Percentiles rank a stretch among this genome's conserved stretches.
Conservation (phyloP, 2,888 invertebrate genomes). For the Phaedon cochleariae region DNA sequence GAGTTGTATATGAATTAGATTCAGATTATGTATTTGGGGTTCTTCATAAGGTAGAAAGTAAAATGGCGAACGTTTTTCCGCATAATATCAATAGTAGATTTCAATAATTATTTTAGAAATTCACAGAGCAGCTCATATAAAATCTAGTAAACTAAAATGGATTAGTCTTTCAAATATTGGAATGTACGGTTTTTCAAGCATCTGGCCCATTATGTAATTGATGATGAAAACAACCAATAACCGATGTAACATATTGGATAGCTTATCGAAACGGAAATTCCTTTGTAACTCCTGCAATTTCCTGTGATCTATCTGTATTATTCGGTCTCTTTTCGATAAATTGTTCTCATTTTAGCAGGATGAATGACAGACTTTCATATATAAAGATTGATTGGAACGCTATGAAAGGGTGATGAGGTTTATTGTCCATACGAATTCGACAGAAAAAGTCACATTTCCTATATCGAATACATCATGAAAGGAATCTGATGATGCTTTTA, state of each 20-base stretch:
- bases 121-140: too few species aligned
- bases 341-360: conserved; percentile 16
- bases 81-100: too few species aligned
- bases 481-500: background rate
- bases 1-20: too few species aligned
- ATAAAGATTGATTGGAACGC: conserved; percentile 5
- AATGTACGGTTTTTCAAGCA: too few species aligned
- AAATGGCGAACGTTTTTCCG: too few species aligned
- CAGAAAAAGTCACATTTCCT: background rate
- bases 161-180: too few species aligned
- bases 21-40: too few species aligned
- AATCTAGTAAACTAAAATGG: too few species aligned
- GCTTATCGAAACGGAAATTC: conserved; percentile 28
- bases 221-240: background rate
- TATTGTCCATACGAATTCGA: background rate
- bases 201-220: background rate
- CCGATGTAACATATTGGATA: conserved; percentile 1
- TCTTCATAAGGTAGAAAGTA: too few species aligned
- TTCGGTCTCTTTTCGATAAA: conserved; percentile 21
- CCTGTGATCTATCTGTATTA: conserved; percentile 28
- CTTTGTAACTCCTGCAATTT: conserved; percentile 22
- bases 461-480: background rate
- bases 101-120: too few species aligned
- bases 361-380: background rate
- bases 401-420: background rate